Conservation (phyloP, 2,797 vertebrate genomes). For the Molossus alvarezi region DNA sequence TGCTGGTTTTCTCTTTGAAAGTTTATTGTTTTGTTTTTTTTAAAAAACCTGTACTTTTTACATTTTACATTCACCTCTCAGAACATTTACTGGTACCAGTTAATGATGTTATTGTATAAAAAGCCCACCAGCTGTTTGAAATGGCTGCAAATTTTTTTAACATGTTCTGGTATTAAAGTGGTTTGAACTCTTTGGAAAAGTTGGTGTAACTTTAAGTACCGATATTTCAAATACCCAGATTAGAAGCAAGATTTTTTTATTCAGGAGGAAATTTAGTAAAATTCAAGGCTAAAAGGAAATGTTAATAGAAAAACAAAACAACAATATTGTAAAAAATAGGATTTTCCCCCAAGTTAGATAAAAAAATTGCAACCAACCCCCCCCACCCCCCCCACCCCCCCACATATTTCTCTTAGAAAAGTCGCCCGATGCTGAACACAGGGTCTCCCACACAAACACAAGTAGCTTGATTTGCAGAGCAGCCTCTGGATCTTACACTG, state of each 20-base stretch:
- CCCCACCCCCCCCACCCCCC: background rate
- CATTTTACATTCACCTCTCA: conserved; percentile 75
- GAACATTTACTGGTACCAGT: conserved; percentile 64
- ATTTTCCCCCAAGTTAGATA: background rate
- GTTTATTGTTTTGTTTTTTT: conserved; percentile 79
- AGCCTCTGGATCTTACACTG: conserved; percentile 21
- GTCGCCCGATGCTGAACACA: background rate
- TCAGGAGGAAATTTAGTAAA: conserved; percentile 68
- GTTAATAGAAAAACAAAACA: conserved; percentile 54
- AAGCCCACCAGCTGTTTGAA: conserved; percentile 68
- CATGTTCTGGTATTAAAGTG: conserved; percentile 69
- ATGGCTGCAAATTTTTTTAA: conserved; percentile 45
- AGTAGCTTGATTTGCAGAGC: conserved; percentile 15
- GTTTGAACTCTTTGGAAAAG: conserved; percentile 75
- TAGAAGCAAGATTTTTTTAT: conserved; percentile 70
- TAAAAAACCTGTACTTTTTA: conserved; percentile 51
- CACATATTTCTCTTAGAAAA: conserved; percentile 74
- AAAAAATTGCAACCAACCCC: conserved; percentile 22
- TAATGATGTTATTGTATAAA: conserved; percentile 63
- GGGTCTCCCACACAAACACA: background rate
- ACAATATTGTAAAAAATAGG: conserved; percentile 62
- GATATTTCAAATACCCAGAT: conserved; percentile 70
- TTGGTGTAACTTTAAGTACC: conserved; percentile 24
- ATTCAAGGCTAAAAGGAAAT: conserved; percentile 66
- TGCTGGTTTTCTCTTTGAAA: conserved; percentile 72